Conservation (phyloP, 23 tunicate species). For the Trididemnum miniatum region DNA sequence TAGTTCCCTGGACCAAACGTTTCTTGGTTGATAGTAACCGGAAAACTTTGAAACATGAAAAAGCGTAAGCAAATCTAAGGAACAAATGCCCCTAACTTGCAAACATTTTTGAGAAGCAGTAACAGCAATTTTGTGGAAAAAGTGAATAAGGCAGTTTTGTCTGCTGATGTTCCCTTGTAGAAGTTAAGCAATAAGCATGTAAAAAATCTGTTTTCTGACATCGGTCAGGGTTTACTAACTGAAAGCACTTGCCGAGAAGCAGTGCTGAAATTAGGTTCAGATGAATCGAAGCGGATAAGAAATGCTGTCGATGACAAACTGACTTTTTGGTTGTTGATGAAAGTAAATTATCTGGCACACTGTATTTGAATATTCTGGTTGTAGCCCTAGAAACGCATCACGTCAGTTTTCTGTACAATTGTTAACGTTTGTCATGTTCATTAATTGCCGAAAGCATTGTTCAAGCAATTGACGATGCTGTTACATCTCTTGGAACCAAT, state of each 20-base stretch:
- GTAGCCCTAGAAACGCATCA: constrained; percentile 3
- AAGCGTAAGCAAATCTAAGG: neutral
- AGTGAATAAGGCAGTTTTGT: constrained; percentile 17
- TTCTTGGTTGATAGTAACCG: neutral
- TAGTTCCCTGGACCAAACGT: neutral
- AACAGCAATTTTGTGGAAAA: constrained; percentile 16
- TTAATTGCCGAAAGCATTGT: constrained; percentile 1
- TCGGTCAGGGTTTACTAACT: constrained; percentile 12
- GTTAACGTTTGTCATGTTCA: constrained; percentile 6
- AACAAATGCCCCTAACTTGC: neutral
- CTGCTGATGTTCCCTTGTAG: constrained; percentile 42
- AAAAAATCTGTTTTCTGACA: constrained; percentile 13
- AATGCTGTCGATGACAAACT: constrained; percentile 22
- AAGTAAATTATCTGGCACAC: constrained; percentile 14
- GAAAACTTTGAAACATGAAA: constrained; percentile 6
- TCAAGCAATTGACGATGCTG: constrained; percentile 30
- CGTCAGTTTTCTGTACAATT: neutral
- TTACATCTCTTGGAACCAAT: constrained; percentile 5
- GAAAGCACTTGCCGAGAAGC: constrained; percentile 16
- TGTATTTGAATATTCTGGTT: constrained; percentile 26
- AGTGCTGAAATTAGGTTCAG: constrained; percentile 26
- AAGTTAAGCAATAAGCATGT: constrained; percentile 22
- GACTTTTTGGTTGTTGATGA: constrained; percentile 41
- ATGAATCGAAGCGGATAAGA: constrained; percentile 7
- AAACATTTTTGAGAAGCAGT: constrained; percentile 18